Evolutionary conservation across 92 coral and sea anemone species (phyloP), one percentile per base, ranked within the genome.

Genomic region (Epizoanthus fatuus): DNA sequence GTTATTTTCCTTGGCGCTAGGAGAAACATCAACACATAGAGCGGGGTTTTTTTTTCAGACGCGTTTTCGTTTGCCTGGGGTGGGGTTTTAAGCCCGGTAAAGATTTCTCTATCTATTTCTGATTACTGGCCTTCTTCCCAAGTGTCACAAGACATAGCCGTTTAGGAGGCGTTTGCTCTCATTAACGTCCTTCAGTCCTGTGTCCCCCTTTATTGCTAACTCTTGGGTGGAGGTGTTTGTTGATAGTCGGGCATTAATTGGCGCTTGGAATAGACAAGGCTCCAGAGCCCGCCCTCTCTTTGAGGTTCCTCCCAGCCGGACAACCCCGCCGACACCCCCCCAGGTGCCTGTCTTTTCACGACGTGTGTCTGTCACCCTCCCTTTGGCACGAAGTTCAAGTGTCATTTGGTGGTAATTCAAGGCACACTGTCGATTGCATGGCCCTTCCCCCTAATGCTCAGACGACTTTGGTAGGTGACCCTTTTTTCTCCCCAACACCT

Each of bases 401-500:
- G 25, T 22, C 25, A 22, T 22, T 22, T 22, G 25, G 25, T 0
- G 25, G 25, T 22, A 22, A 22, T 22, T 22, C 25, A 22, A 22
- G 25, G 20, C 65, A 59, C 65, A n/a, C 65, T 0, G 65, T 59
- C 5, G 32, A 55, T 39, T 10, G 20, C 56, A 14, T 74, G 81
- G 63, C 59, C 3, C 35, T n/a, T n/a, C n/a, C n/a, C n/a, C n/a
- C n/a, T n/a, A 40, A 40, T 5, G 45, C 6, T 40, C 6, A 40
- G 6, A 40, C 45, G 6, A 40, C 45, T 5, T 40, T 40, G 6
- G 45, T 5, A 5, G 45, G 45, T 5, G 45, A 40, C 45, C 45
- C 45, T 40, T 40, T 40, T 40, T 40, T 3, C 45, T 72, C 90
- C 0, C 87, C 88, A 15, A 29, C 7, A 55, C 74, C 84, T 52